phyloP scores from a whole-genome alignment of 2,797 vertebrate genomes.

The Rhabdomys pumilio region DNA sequence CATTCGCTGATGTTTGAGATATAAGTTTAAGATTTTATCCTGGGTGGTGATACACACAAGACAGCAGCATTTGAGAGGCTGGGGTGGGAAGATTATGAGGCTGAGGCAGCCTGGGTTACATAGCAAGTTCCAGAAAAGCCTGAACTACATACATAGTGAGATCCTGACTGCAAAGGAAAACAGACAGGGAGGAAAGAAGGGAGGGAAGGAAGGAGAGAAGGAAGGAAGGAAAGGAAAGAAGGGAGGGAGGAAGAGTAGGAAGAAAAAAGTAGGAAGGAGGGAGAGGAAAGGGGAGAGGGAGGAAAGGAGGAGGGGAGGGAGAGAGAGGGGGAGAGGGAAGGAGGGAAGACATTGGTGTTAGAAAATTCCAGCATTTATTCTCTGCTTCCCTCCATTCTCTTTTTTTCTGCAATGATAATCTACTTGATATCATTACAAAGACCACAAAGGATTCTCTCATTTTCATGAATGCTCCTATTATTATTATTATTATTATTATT shows the following conservation, averaged over 20 bases:
- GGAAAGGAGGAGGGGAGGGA: accelerated
- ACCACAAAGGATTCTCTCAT: neutral
- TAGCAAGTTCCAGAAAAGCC: neutral
- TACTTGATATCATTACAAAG: neutral
- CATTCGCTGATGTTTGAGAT: neutral
- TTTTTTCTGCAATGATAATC: neutral
- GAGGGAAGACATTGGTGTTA: neutral
- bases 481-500: neutral
- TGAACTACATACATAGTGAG: neutral
- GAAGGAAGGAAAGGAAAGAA: accelerated
- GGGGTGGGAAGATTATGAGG: neutral
- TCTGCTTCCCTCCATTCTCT: neutral
- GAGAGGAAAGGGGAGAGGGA: accelerated
- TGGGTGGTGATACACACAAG: neutral
- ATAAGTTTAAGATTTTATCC: neutral
- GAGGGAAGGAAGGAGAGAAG: accelerated
- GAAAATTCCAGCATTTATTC: neutral
- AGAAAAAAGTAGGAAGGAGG: accelerated
- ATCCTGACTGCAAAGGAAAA: neutral
- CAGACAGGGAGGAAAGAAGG: neutral
- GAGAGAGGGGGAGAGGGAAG: too few relatives aligned
- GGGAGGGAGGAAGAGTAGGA: accelerated
- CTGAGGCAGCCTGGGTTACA: neutral
- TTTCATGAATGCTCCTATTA: neutral
- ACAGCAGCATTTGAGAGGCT: neutral